These are phyloP conservation scores for Nymphalis urticae DNA, from an alignment of 2,888 invertebrate genomes.

Conservation along the genomic window DNA sequence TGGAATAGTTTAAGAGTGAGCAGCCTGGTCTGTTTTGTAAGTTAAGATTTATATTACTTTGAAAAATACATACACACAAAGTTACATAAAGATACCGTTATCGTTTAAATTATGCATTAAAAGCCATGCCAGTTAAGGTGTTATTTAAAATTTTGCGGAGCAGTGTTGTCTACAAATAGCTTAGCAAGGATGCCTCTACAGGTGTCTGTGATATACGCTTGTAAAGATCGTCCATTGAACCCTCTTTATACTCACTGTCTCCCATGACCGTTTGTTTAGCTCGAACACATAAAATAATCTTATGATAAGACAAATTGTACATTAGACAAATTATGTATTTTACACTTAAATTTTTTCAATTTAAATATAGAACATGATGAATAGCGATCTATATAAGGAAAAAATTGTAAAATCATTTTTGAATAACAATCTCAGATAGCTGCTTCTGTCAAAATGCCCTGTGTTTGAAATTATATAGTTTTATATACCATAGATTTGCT, in stretches of 20 bases:
- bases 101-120: constrained; percentile 5
- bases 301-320: constrained; percentile 39
- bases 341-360: constrained; percentile 45
- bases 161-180: constrained; percentile 55
- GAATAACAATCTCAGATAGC: constrained; percentile 38
- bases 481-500: constrained; percentile 43
- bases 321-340: constrained; percentile 44
- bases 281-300: constrained; percentile 37
- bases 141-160: constrained; percentile 36
- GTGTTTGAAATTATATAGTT: constrained; percentile 41
- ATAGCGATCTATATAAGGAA: constrained; percentile 43
- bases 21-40: constrained; percentile 43
- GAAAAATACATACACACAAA: background rate
- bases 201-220: constrained; percentile 79
- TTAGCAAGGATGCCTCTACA: constrained; percentile 60
- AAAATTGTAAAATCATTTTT: constrained; percentile 40
- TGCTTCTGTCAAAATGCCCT: constrained; percentile 35
- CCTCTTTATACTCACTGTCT: constrained; percentile 40
- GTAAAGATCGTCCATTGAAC: constrained; percentile 73
- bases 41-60: constrained; percentile 21
- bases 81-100: background rate
- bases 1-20: constrained; percentile 66
- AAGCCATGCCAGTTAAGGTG: background rate
- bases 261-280: constrained; percentile 39
- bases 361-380: constrained; percentile 44